Evolutionary conservation across 2,888 invertebrate species (phyloP).

Genomic region (Drosophila yooni): DNA sequence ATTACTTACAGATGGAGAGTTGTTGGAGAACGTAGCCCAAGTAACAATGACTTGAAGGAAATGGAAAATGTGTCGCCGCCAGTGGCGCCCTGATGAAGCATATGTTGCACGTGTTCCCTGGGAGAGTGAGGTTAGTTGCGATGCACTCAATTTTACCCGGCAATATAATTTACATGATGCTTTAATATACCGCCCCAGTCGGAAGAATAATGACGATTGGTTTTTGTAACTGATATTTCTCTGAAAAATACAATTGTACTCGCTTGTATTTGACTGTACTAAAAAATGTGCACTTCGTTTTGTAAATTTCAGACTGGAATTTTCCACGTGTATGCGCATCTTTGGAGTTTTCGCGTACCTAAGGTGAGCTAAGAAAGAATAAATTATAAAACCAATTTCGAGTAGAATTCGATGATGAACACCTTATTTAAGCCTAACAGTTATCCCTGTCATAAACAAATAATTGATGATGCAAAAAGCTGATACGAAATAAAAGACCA

Average conservation of each 20-base stretch:
- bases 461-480: constrained; percentile 58
- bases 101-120: constrained; percentile 37
- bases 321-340: constrained; percentile 12
- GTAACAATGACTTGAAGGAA: neutral
- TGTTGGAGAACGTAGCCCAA: neutral
- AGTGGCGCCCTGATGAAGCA: neutral
- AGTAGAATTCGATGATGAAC: constrained; percentile 47
- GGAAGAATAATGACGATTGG: constrained; percentile 65
- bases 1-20: constrained; percentile 22
- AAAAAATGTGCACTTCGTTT: neutral
- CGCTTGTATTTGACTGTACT: neutral
- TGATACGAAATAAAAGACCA: constrained; percentile 25
- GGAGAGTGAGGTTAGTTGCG: constrained; percentile 44
- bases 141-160: neutral
- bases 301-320: constrained; percentile 12
- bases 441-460: constrained; percentile 67
- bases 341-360: too few species aligned
- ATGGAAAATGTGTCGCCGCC: neutral
- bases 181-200: constrained; percentile 69
- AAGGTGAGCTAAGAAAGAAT: constrained; percentile 18
- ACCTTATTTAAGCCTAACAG: constrained; percentile 59
- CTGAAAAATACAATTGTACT: neutral
- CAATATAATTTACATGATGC: constrained; percentile 47
- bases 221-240: constrained; percentile 49
- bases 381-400: too few species aligned